A percentile compares a stretch with the other conserved stretches of the same genome.
These are phyloP conservation scores for Bombus consobrinus DNA, from an alignment of 1,140 invertebrate genomes.

Conservation along the genomic window DNA sequence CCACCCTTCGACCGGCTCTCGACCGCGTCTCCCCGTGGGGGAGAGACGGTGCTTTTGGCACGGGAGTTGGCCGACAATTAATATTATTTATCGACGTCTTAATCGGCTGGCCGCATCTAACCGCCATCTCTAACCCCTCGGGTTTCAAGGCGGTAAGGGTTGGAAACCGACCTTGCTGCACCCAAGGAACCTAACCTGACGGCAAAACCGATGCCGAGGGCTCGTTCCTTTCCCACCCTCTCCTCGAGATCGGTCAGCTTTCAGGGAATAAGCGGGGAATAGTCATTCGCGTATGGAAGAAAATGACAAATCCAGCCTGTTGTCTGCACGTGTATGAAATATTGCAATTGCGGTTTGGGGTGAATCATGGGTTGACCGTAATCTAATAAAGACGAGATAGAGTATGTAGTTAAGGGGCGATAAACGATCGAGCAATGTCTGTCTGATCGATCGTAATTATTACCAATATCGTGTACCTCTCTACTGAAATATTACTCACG, in stretches of 20 bases:
- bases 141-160: slow-evolving; percentile 43
- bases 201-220: background rate
- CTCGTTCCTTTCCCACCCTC: background rate
- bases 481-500: background rate
- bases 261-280: background rate
- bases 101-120: slow-evolving; percentile 80
- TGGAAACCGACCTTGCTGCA: slow-evolving; percentile 41
- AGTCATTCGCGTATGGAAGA: background rate
- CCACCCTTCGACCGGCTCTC: slow-evolving; percentile 28
- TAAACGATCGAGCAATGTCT: background rate
- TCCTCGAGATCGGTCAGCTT: slow-evolving; percentile 8
- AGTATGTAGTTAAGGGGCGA: too few relatives aligned
- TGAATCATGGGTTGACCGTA: background rate
- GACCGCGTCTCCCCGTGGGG: slow-evolving; percentile 3
- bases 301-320: background rate
- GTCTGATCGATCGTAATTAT: background rate
- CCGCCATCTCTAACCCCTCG: slow-evolving; percentile 55
- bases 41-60: slow-evolving; percentile 57
- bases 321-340: background rate
- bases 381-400: background rate
- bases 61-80: slow-evolving; percentile 77
- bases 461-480: background rate
- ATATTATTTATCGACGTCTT: slow-evolving; percentile 83
- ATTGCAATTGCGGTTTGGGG: background rate
- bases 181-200: slow-evolving; percentile 26